Base-by-base conservation (phyloP, 2,888 invertebrate species). In the Seira sanloemensis region DNA sequence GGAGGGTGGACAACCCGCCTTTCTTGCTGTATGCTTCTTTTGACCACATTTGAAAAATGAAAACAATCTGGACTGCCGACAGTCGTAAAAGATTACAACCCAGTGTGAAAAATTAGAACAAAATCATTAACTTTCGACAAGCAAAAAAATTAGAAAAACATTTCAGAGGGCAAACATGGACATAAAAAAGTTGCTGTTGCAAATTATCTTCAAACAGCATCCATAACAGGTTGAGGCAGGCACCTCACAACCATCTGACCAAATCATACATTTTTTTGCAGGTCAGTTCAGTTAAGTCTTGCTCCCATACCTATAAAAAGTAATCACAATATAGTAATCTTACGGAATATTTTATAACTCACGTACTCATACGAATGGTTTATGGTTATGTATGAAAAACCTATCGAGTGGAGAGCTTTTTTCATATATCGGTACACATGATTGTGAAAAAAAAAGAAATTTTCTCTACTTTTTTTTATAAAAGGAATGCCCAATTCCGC, bases 201-300 rank as follows among this genome's bases (percentile, higher is more conserved):
- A 2, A 7, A 18, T 46, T 58, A 37, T 37, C 37, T 58, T 58
- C 58, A n/a, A 58, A 58, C 58, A 12, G n/a, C 58, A 58, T 58
- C 58, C 58, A n/a, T 58, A 58, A n/a, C 24, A 46, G 67, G 75
- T 50, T 75, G 75, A 75, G 74, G 75, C n/a, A 75, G 67, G 66
- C 50, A 24, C n/a, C 21, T 1, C 54, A 27, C 26, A 21, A 7
- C 37, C 18, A 58, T 9, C 58, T 18, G n/a, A 58, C 58, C 58
- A 58, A 58, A 58, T 58, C 58, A 58, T 58, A 58, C 2, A 37
- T 16, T 23, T 26, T 78, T 78, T 62, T 62, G 24, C 62, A 78
- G 69, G 69, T 69, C 69, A 69, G 65, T 67, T 65, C 76, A 76
- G 71, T 19, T 58, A 37, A 66, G 24, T 66, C 23, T 23, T 66